phyloP scores from a whole-genome alignment of 2,888 invertebrate genomes.

The Agrypnus murinus region DNA sequence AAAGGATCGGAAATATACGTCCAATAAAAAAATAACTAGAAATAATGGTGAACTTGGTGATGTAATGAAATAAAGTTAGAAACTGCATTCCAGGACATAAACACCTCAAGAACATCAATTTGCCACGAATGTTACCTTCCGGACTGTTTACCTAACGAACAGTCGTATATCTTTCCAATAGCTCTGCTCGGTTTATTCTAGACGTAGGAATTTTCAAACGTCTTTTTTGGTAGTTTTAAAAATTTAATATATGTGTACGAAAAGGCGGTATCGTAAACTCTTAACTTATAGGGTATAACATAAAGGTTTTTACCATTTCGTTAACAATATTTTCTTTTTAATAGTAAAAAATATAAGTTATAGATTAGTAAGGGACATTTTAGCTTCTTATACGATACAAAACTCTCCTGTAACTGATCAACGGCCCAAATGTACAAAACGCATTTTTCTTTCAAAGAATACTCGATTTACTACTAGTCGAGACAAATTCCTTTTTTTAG shows the following conservation, averaged over 20 bases:
- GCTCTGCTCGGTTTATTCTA: neutral
- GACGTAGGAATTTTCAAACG: neutral
- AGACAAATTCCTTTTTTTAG: neutral
- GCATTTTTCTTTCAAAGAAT: neutral
- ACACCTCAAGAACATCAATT: conserved; percentile 27
- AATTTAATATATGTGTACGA: too few relatives aligned
- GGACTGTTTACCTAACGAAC: conserved; percentile 9
- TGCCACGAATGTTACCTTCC: conserved; percentile 11
- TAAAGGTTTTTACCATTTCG: too few relatives aligned
- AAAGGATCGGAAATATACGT: neutral
- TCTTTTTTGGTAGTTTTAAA: neutral
- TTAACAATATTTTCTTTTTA: too few relatives aligned
- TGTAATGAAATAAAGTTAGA: conserved; percentile 20
- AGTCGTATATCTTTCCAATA: neutral
- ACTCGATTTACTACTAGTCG: neutral
- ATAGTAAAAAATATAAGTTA: too few relatives aligned
- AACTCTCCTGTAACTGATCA: too few relatives aligned
- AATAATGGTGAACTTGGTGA: neutral
- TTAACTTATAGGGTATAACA: too few relatives aligned
- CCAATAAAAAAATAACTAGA: neutral
- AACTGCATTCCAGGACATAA: conserved; percentile 9
- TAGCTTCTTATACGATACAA: too few relatives aligned
- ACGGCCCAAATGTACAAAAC: too few relatives aligned
- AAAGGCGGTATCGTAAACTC: too few relatives aligned
- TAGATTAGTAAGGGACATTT: too few relatives aligned